phyloP scores from a whole-genome alignment of 2,888 invertebrate genomes.

The Itoplectis maculator region DNA sequence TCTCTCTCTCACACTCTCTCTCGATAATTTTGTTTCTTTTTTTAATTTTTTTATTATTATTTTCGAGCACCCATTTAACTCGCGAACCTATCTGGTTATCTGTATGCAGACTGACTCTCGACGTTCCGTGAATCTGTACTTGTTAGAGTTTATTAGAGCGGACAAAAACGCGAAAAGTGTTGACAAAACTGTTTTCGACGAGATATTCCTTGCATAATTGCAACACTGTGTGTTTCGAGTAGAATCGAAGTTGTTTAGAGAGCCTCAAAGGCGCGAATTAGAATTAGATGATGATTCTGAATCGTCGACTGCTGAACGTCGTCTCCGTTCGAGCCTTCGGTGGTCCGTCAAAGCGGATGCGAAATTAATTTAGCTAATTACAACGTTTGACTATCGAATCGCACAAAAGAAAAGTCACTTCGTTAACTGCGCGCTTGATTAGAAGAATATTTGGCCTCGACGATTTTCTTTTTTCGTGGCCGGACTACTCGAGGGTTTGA shows the following conservation, averaged over 20 bases:
- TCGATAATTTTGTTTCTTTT: conserved; percentile 33
- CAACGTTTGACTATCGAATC: neutral
- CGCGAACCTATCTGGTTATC: conserved; percentile 36
- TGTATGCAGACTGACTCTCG: conserved; percentile 57
- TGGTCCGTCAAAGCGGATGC: neutral
- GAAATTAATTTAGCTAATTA: conserved; percentile 5
- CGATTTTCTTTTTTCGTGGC: conserved; percentile 3
- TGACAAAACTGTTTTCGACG: conserved; percentile 14
- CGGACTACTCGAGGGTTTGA: conserved; percentile 5
- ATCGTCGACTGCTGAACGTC: conserved; percentile 18
- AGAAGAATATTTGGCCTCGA: neutral
- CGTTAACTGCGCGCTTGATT: neutral
- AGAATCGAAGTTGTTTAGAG: conserved; percentile 18
- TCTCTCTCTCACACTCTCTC: too few species aligned
- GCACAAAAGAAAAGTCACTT: neutral
- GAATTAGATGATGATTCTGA: conserved; percentile 17
- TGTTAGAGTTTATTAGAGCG: conserved; percentile 39
- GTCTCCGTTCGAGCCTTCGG: neutral
- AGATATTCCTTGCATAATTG: conserved; percentile 29
- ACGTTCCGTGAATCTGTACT: conserved; percentile 62
- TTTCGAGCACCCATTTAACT: neutral
- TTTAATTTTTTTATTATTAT: neutral
- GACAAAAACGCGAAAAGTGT: conserved; percentile 13
- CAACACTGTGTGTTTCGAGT: conserved; percentile 10
- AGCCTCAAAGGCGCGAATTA: conserved; percentile 13